A percentile compares a stretch with the other conserved stretches of the same genome.
These are phyloP conservation scores for Nicator chloris DNA, from an alignment of 2,113 vertebrate species.

Conservation along the genomic window DNA sequence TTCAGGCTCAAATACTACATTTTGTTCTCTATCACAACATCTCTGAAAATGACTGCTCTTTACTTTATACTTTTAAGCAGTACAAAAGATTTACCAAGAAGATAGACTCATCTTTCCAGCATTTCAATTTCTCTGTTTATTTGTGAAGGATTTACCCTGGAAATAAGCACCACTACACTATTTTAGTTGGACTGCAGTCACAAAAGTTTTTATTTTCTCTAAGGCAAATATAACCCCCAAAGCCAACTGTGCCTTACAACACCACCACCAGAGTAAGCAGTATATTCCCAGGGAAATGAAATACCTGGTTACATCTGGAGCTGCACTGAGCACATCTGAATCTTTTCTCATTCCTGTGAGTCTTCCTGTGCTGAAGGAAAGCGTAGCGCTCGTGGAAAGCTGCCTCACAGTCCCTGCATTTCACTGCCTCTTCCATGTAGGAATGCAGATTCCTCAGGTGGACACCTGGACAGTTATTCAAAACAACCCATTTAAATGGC, in stretches of 20 bases:
- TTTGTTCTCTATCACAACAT: not conserved
- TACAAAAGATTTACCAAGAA: not conserved
- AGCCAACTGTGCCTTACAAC: not conserved
- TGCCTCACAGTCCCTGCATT: constrained; percentile 50
- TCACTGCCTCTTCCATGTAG: not conserved
- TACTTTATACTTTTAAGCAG: not conserved
- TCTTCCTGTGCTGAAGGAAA: constrained; percentile 68
- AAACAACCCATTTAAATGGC: not conserved
- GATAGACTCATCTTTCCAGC: not conserved
- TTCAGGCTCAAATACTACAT: not conserved
- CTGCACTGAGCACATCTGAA: constrained; percentile 50
- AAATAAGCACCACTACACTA: not conserved
- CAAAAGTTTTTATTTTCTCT: not conserved
- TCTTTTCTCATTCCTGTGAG: constrained; percentile 44
- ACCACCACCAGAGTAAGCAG: not conserved
- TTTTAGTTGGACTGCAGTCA: not conserved
- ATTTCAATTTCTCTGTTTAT: not conserved
- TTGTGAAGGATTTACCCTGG: not conserved
- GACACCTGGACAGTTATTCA: constrained; percentile 27
- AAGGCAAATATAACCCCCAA: not conserved
- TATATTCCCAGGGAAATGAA: not conserved
- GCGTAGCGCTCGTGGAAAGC: constrained; percentile 63
- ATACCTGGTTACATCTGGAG: constrained; percentile 61
- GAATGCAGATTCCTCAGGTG: constrained; percentile 68
- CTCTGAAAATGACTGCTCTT: not conserved